A percentile compares a stretch with the other conserved stretches of the same genome.
Conservation (phyloP, 2,113 vertebrate species). For the Notiomystis cincta region DNA sequence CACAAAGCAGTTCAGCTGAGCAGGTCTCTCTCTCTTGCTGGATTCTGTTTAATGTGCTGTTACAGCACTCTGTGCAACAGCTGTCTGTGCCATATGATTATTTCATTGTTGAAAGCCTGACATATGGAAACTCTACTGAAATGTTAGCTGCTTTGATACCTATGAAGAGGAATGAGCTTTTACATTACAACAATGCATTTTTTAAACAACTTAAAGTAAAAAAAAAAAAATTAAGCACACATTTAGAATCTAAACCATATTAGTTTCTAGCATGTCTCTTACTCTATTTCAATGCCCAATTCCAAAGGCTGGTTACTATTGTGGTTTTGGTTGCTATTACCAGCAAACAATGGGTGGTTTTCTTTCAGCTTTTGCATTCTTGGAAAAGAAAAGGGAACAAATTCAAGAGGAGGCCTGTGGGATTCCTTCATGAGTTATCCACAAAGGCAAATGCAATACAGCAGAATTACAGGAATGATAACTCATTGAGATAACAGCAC, state of each 20-base stretch:
- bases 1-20: neutral
- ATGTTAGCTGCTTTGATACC: constrained; percentile 44
- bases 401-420: neutral
- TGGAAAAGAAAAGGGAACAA: neutral
- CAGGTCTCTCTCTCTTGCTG: neutral
- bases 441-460: neutral
- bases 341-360: neutral
- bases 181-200: neutral
- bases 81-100: constrained; percentile 42
- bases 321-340: constrained; percentile 31
- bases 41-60: neutral
- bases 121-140: constrained; percentile 69
- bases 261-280: neutral
- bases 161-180: constrained; percentile 58
- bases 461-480: neutral
- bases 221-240: neutral
- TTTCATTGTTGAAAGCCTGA: constrained; percentile 60
- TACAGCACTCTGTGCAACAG: neutral
- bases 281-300: neutral
- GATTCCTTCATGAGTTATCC: neutral
- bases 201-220: neutral
- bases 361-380: neutral
- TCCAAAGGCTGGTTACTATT: constrained; percentile 40
- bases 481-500: neutral
- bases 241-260: neutral